A percentile compares a stretch with the other conserved stretches of the same genome.
phyloP scores from a whole-genome alignment of 2,888 invertebrate species.

The Dasysyrphus tricinctus region DNA sequence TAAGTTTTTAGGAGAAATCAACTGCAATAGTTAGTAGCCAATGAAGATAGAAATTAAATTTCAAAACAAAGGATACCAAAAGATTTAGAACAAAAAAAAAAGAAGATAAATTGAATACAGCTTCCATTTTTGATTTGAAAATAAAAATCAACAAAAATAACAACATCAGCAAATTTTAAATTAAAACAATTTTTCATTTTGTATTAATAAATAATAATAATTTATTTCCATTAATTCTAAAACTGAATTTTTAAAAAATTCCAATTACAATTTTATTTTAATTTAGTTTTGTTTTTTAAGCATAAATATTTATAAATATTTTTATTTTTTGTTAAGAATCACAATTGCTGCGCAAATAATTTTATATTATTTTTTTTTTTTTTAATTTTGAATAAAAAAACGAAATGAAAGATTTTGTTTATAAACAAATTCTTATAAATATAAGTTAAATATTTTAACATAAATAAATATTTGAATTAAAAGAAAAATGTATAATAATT shows the following conservation, averaged over 20 bases:
- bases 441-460: conserved; percentile 66
- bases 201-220: conserved; percentile 76
- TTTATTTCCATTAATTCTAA: conserved; percentile 73
- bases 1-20: conserved; percentile 52
- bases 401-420: conserved; percentile 42
- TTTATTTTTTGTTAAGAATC: conserved; percentile 40
- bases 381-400: conserved; percentile 45
- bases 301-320: conserved; percentile 62
- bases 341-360: conserved; percentile 61
- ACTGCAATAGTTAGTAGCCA: conserved; percentile 66
- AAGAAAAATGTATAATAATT: conserved; percentile 53
- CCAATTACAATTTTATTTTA: conserved; percentile 64
- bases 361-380: conserved; percentile 2
- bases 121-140: conserved; percentile 28
- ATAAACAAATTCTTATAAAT: conserved; percentile 54
- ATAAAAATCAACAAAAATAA: background rate
- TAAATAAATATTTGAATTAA: conserved; percentile 68
- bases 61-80: conserved; percentile 19
- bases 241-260: conserved; percentile 58
- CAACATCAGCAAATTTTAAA: conserved; percentile 49
- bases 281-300: conserved; percentile 39
- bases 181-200: conserved; percentile 78
- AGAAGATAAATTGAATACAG: conserved; percentile 30
- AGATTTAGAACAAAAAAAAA: conserved; percentile 22
- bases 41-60: conserved; percentile 32